phyloP scores from a whole-genome alignment of 2,113 vertebrate genomes.

The Mustelus asterias region DNA sequence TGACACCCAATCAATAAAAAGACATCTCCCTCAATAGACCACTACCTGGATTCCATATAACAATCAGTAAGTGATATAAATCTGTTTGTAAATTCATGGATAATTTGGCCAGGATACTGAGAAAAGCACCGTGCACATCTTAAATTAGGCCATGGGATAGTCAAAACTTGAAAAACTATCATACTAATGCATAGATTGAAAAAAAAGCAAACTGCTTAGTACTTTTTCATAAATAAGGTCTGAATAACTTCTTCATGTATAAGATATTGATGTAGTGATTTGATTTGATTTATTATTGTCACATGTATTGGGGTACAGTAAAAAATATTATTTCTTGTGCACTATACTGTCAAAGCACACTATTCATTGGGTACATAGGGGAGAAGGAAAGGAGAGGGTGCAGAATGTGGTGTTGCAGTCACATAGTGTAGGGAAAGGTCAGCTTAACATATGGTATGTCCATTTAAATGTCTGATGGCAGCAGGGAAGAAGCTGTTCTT shows the following conservation, averaged over 20 bases:
- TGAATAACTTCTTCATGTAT: background rate
- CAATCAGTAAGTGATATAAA: background rate
- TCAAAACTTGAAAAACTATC: background rate
- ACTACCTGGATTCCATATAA: background rate
- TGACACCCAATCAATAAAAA: background rate
- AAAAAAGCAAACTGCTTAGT: background rate
- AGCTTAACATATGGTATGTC: too few species aligned
- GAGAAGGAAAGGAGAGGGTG: too few species aligned
- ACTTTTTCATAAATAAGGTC: background rate
- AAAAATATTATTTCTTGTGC: too few species aligned
- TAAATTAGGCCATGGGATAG: background rate
- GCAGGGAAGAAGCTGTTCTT: too few species aligned
- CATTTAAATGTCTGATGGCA: too few species aligned
- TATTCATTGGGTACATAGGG: too few species aligned
- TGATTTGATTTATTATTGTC: too few species aligned
- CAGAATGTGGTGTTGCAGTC: too few species aligned
- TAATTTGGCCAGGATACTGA: background rate
- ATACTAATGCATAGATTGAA: background rate
- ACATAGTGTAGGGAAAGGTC: too few species aligned
- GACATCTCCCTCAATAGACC: background rate
- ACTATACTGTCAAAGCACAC: too few species aligned
- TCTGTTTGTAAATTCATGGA: background rate
- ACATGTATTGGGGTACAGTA: too few species aligned
- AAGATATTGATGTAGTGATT: background rate
- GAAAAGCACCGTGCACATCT: background rate